Evolutionary conservation across 2,113 vertebrate genomes (phyloP).

Genomic region (Cinclus cinclus): DNA sequence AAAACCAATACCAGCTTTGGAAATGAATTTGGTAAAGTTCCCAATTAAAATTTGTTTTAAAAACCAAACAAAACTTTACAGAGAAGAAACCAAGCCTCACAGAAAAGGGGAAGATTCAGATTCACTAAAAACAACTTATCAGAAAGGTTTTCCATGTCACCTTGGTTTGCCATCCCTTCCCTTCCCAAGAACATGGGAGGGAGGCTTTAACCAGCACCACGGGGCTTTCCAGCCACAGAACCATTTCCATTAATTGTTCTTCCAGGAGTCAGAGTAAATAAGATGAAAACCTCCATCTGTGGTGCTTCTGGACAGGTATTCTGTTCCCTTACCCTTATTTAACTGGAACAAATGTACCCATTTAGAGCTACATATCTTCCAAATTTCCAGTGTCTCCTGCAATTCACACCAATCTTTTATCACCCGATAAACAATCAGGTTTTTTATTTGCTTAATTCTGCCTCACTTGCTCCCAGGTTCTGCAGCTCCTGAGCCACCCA

Average conservation of each 20-base stretch:
- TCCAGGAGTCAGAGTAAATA: not conserved
- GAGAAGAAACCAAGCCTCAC: not conserved
- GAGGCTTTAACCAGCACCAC: not conserved
- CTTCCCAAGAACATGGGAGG: fast-evolving
- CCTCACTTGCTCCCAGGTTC: constrained; percentile 32
- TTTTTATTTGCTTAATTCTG: constrained; percentile 27
- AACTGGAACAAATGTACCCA: constrained; percentile 33
- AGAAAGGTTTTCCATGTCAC: not conserved
- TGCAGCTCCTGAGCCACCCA: constrained; percentile 40
- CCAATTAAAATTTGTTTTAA: not conserved
- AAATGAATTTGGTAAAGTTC: not conserved
- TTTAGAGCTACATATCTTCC: constrained; percentile 7
- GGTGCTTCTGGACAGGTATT: not conserved
- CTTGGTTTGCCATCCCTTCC: not conserved
- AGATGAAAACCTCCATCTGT: not conserved
- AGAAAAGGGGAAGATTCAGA: not conserved
- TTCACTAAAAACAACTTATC: not conserved
- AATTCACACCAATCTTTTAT: constrained; percentile 51
- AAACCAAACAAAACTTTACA: not conserved
- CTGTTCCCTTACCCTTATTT: not conserved
- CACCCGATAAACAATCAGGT: constrained; percentile 51
- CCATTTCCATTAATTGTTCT: not conserved
- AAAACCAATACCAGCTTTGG: not conserved
- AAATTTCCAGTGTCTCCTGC: constrained; percentile 26
- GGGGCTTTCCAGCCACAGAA: not conserved